phyloP scores from a whole-genome alignment of 2,797 vertebrate species.

The Acrossocheilus wenchowensis region DNA sequence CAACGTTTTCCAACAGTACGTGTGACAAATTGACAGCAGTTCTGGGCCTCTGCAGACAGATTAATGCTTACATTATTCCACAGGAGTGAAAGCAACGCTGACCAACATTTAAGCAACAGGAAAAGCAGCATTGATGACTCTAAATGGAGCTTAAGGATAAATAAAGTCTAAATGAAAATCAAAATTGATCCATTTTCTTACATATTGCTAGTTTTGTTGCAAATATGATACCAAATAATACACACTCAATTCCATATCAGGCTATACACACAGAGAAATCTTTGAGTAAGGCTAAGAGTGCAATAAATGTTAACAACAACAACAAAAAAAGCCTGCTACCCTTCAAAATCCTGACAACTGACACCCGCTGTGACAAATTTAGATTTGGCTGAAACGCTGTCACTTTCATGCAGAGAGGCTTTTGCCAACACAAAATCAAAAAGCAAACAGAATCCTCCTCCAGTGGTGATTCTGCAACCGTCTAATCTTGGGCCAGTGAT shows the following conservation, averaged over 20 bases:
- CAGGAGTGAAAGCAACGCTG: neutral
- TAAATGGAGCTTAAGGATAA: neutral
- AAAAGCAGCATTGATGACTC: neutral
- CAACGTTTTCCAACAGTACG: neutral
- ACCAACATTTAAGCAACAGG: neutral
- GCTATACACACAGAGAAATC: neutral
- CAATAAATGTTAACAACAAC: neutral
- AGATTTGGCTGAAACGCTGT: neutral
- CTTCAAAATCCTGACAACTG: neutral
- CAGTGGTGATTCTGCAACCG: neutral
- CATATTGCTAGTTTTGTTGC: neutral
- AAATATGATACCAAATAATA: neutral
- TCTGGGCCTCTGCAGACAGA: neutral
- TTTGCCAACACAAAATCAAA: neutral
- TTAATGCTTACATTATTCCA: neutral
- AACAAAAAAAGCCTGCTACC: neutral
- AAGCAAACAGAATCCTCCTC: constrained; percentile 12
- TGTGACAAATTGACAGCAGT: too few relatives aligned
- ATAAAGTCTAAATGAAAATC: neutral
- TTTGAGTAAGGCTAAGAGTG: neutral
- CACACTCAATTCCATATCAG: neutral
- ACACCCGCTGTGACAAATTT: constrained; percentile 7
- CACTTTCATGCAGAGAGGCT: neutral
- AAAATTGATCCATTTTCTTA: neutral
- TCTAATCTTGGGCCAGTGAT: constrained; percentile 14